Evolutionary conservation across 2,113 vertebrate species (phyloP).

Genomic region (Procavia capensis): DNA sequence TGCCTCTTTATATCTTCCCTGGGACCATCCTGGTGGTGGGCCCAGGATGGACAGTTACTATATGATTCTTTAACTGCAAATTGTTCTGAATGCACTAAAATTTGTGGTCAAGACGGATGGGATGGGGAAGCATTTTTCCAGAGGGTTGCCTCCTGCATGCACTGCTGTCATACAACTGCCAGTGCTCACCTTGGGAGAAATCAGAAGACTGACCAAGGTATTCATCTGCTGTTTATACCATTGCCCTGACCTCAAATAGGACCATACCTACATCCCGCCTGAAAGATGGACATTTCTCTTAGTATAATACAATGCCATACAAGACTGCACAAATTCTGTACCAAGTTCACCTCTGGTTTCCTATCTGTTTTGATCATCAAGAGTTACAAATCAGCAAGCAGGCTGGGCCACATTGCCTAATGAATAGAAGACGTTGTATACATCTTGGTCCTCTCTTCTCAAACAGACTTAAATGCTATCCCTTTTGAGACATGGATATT

Average conservation of each 20-base stretch:
- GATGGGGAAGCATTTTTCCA: background rate
- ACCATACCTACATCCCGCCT: background rate
- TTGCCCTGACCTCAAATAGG: background rate
- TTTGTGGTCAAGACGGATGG: background rate
- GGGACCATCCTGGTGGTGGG: background rate
- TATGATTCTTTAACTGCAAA: background rate
- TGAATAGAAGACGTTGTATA: background rate
- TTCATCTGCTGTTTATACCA: background rate
- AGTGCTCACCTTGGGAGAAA: background rate
- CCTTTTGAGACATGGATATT: background rate
- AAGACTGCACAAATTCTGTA: background rate
- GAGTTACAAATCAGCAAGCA: background rate
- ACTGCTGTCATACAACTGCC: background rate
- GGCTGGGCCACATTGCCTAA: background rate
- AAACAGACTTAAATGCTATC: background rate
- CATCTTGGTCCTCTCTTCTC: background rate
- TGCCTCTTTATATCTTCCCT: background rate
- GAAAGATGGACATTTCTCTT: background rate
- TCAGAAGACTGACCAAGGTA: background rate
- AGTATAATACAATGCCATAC: background rate
- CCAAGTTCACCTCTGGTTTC: background rate
- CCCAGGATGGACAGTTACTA: background rate
- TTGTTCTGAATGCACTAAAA: background rate
- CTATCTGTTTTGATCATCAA: background rate
- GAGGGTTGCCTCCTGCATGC: background rate